Evolutionary conservation across 2,797 vertebrate species (phyloP).

Genomic region (Rhynchotus rufescens): DNA sequence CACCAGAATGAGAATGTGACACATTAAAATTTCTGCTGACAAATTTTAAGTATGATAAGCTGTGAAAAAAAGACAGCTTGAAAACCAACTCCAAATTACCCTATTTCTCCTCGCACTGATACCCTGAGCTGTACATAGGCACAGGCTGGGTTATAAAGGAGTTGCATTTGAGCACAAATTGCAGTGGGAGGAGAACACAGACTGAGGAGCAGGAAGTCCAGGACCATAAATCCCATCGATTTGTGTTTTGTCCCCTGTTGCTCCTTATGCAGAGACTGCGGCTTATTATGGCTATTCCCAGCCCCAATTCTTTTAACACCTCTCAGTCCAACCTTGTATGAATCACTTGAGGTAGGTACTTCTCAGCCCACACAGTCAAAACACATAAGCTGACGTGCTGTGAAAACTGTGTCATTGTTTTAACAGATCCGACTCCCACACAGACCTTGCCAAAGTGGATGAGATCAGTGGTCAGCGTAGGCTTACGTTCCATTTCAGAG

Average conservation of each 20-base stretch:
- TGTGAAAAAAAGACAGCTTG: not conserved
- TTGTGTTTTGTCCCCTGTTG: not conserved
- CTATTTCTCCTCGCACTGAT: not conserved
- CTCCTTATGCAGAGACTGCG: not conserved
- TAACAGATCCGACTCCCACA: conserved; percentile 13
- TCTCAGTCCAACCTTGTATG: not conserved
- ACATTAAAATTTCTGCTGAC: not conserved
- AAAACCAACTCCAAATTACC: not conserved
- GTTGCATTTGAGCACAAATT: not conserved
- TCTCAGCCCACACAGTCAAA: not conserved
- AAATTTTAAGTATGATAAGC: not conserved
- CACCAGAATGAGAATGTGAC: not conserved
- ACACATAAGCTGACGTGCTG: not conserved
- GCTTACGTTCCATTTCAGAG: not conserved
- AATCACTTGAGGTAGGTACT: conserved; percentile 7
- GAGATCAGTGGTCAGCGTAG: not conserved
- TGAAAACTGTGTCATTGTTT: conserved; percentile 18
- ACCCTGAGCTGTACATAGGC: not conserved
- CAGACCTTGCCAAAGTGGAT: not conserved
- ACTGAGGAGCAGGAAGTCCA: not conserved
- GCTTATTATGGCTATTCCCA: not conserved
- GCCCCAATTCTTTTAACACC: not conserved
- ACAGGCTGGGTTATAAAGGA: not conserved
- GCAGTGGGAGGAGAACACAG: not conserved
- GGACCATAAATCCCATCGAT: too few species aligned